phyloP scores from a whole-genome alignment of 2,797 vertebrate genomes.

The Allobates femoralis region DNA sequence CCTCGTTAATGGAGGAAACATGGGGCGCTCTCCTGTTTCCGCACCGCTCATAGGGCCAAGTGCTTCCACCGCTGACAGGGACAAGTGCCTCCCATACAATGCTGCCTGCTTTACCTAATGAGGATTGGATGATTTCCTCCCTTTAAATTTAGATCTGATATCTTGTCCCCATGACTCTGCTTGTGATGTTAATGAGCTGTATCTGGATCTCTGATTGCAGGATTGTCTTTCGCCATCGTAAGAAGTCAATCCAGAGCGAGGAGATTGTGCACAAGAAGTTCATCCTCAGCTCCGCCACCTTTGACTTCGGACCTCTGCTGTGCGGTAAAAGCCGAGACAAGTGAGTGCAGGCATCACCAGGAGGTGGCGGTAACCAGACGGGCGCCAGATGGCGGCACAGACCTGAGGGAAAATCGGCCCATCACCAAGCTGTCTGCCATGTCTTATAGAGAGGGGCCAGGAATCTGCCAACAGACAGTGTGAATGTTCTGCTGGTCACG shows the following conservation, averaged over 20 bases:
- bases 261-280: slow-evolving; percentile 82
- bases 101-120: background rate
- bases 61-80: background rate
- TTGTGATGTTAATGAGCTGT: background rate
- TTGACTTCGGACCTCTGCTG: slow-evolving; percentile 92
- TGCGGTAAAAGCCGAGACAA: slow-evolving; percentile 89
- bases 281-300: slow-evolving; percentile 74
- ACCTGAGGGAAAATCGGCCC: background rate
- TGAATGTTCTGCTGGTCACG: background rate
- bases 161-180: background rate
- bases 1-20: background rate
- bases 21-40: background rate
- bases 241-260: slow-evolving; percentile 67
- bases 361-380: background rate
- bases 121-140: background rate
- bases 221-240: slow-evolving; percentile 81
- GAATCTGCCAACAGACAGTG: no score
- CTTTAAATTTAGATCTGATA: no score
- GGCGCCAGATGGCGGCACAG: background rate
- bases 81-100: background rate
- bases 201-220: slow-evolving; percentile 70
- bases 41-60: background rate
- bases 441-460: background rate
- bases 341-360: slow-evolving; percentile 70
- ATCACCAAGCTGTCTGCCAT: background rate